Conservation (phyloP, 2,113 vertebrate species). For the Nycticorax nycticorax region DNA sequence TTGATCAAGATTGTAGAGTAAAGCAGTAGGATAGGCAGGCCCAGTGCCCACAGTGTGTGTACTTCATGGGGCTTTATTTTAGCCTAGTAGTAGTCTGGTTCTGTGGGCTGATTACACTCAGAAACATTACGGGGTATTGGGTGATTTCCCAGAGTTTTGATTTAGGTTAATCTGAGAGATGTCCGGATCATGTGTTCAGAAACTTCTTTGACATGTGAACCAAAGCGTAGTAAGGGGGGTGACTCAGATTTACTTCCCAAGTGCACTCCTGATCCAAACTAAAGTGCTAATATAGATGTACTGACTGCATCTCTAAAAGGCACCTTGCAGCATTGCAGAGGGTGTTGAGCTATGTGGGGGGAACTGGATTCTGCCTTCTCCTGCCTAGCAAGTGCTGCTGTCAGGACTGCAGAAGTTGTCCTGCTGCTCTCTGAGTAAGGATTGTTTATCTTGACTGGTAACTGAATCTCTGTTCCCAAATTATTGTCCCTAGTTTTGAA, state of each 20-base stretch:
- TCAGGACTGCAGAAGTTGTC: background rate
- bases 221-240: background rate
- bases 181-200: background rate
- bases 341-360: fast-evolving
- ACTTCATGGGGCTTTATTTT: background rate
- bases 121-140: background rate
- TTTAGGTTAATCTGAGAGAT: background rate
- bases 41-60: fast-evolving
- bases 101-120: background rate
- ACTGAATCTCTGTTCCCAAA: background rate
- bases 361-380: background rate
- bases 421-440: background rate
- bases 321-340: background rate
- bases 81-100: background rate
- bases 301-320: background rate
- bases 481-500: background rate
- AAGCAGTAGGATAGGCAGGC: background rate
- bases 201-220: background rate
- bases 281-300: background rate
- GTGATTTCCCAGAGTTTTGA: background rate
- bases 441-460: background rate
- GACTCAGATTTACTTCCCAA: background rate
- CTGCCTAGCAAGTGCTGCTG: background rate
- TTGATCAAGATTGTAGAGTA: background rate
- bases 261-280: fast-evolving